Percentiles rank a stretch among this genome's conserved stretches.
Evolutionary conservation across 30 jellyfish, hydroid and myxozoan species (phyloP).

Genomic region (Mastigias papua): DNA sequence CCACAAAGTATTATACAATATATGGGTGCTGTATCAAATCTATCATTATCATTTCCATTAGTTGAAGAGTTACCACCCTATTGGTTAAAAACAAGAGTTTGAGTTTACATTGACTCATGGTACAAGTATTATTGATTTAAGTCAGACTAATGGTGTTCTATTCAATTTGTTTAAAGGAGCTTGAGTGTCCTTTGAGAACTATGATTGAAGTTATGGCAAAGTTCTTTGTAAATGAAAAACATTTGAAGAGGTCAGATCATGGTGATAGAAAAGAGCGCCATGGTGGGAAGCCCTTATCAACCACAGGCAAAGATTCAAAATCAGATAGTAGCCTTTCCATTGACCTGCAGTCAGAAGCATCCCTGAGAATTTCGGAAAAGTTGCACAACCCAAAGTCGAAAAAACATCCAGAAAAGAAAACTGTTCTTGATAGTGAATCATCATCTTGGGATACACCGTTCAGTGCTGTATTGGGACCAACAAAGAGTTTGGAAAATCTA

Average conservation of each 20-base stretch:
- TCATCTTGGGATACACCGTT: not conserved
- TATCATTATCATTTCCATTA: too few species aligned
- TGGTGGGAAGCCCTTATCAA: not conserved
- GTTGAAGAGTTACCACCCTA: too few species aligned
- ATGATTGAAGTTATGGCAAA: conserved; percentile 68
- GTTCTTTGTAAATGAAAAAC: conserved; percentile 27
- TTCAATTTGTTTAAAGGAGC: conserved; percentile 5
- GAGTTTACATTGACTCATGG: too few species aligned
- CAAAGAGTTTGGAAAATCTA: not conserved
- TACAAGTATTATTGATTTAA: too few species aligned
- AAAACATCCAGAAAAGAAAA: not conserved
- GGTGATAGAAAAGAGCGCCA: not conserved
- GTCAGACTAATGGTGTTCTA: not conserved
- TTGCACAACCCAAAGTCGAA: not conserved
- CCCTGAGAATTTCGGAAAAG: conserved; percentile 14
- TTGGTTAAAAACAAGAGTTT: too few species aligned
- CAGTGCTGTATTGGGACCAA: not conserved
- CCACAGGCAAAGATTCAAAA: not conserved
- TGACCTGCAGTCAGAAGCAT: conserved; percentile 4
- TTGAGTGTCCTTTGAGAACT: conserved; percentile 48
- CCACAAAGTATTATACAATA: too few species aligned
- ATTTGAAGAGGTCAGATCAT: not conserved
- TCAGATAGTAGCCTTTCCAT: conserved; percentile 1
- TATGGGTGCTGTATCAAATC: too few species aligned
- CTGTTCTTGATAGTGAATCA: not conserved